A percentile compares a stretch with the other conserved stretches of the same genome.
Conservation (phyloP, 2,797 vertebrate species). For the Arctocebus calabarensis region DNA sequence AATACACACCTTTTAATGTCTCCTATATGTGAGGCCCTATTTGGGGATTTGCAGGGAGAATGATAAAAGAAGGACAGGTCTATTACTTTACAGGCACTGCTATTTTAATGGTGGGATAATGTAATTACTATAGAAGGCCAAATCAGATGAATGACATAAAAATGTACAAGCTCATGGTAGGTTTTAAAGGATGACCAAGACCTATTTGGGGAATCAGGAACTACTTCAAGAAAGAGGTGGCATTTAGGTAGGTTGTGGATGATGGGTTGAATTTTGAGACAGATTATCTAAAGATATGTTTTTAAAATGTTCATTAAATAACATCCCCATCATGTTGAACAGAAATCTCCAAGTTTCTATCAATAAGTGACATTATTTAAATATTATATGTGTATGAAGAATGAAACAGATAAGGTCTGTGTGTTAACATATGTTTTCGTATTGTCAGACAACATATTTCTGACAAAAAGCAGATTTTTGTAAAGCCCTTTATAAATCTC, state of each 20-base stretch:
- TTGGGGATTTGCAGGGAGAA: neutral
- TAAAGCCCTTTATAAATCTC: constrained; percentile 77
- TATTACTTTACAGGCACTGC: neutral
- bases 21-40: neutral
- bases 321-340: constrained; percentile 21
- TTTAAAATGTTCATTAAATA: neutral
- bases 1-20: constrained; percentile 30
- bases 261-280: constrained; percentile 1
- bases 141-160: neutral
- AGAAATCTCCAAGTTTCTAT: constrained; percentile 45
- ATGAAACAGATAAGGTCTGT: constrained; percentile 43
- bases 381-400: neutral
- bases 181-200: neutral
- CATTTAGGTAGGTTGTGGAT: neutral
- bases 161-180: neutral
- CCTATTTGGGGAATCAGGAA: neutral
- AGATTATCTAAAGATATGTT: neutral
- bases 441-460: constrained; percentile 70
- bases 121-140: neutral
- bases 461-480: constrained; percentile 82
- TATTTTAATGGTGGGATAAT: neutral
- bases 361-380: constrained; percentile 26
- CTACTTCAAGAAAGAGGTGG: neutral
- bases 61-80: neutral
- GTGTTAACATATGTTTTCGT: constrained; percentile 78